Conservation (phyloP, 2,113 vertebrate species). For the Equus przewalskii region DNA sequence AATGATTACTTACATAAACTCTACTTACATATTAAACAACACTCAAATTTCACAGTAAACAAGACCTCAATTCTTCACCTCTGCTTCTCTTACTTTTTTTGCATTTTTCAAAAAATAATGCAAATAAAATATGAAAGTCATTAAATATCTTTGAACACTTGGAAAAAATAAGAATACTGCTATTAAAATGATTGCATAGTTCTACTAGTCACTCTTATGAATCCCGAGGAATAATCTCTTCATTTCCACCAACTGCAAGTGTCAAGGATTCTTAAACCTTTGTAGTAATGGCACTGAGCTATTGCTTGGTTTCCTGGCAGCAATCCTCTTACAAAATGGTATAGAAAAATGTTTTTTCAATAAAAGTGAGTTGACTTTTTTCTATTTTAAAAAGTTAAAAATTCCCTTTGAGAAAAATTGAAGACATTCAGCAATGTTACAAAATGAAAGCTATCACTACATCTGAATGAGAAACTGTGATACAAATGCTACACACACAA, state of each 20-base stretch:
- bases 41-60: constrained; percentile 53
- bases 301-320: neutral
- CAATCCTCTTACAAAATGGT: constrained; percentile 19
- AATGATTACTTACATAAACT: constrained; percentile 6
- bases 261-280: neutral
- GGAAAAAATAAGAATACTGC: constrained; percentile 41
- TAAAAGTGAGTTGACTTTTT: neutral
- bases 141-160: constrained; percentile 33
- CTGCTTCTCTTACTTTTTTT: constrained; percentile 30
- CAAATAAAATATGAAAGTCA: constrained; percentile 53
- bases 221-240: neutral
- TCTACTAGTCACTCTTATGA: constrained; percentile 5
- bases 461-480: constrained; percentile 8
- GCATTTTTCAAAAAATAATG: neutral
- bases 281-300: neutral
- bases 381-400: constrained; percentile 51
- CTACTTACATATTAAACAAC: neutral
- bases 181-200: neutral
- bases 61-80: constrained; percentile 54
- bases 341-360: constrained; percentile 19
- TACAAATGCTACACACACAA: neutral
- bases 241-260: neutral
- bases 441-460: constrained; percentile 38
- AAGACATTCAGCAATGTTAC: neutral
- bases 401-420: neutral